Evolutionary conservation across 2,797 vertebrate genomes (phyloP), one percentile per base, ranked within the genome.

Genomic region (Smutsia temminckii): DNA sequence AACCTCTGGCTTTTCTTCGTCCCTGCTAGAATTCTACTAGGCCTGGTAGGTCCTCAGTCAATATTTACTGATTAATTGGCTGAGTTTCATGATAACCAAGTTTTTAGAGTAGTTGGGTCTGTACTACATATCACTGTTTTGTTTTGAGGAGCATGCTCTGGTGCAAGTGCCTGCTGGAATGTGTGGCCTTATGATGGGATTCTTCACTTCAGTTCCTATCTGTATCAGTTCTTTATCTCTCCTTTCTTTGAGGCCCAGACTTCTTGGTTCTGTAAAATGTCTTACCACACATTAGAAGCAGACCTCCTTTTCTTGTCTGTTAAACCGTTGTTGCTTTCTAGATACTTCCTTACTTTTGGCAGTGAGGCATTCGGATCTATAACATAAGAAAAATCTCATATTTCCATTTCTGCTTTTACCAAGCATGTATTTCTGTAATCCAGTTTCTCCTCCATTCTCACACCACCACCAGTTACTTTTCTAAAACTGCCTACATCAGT

Each of bases 281-380:
- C 95, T 95, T 55, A 7, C 21, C 90, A 93, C 95, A 93, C 92
- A 14, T 95, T 89, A 68, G 75, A 75, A 93, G 85, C 95, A 97
- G 88, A 84, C 53, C 74, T 72, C 53, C 7, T 61, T 68, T 83
- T 84, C 74, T 68, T 53, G 49, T 72, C 94, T 84, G 2, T 53
- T 63, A 84, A 71, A 79, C 64, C 49, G 37, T 85, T 87, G 90
- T 55, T 59, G 34, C 68, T 89, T 92, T 94, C 69, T 34, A 49
- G 40, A 49, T 34, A 27, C 46, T 51, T 88, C 57, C 61, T 77
- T 96, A 2, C 40, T 66, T 69, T 77, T 32, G 40, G 27, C 83
- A 90, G 79, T 21, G 27, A 94, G 79, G 89, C 51, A 8, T 18
- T 95, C 34, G 1, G 34, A 40, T 64, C 80, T 71, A 5, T 86